Percentiles rank a stretch among this genome's conserved stretches.
Conservation (phyloP, 2,113 vertebrate genomes). For the Propithecus coquereli region DNA sequence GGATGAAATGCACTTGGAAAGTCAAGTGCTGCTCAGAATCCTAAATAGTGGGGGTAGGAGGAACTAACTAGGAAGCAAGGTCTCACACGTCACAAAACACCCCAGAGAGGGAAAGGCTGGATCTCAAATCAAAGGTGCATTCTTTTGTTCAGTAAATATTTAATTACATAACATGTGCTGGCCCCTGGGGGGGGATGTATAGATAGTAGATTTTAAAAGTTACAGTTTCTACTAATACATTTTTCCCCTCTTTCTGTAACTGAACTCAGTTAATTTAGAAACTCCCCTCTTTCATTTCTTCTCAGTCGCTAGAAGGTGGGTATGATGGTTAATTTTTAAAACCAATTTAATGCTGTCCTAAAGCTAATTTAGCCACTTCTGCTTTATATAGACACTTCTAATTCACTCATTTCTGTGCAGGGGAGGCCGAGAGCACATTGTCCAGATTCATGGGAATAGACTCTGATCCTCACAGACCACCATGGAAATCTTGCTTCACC, state of each 20-base stretch:
- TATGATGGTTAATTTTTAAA: background rate
- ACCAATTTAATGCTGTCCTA: background rate
- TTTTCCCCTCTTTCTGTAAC: background rate
- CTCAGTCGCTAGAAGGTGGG: background rate
- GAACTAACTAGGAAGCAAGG: background rate
- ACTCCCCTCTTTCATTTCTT: background rate
- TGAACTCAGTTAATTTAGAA: background rate
- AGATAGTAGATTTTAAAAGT: background rate
- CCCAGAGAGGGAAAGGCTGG: background rate
- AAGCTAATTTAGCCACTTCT: background rate
- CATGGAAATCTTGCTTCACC: background rate
- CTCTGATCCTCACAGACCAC: background rate
- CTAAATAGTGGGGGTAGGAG: background rate
- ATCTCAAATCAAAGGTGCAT: background rate
- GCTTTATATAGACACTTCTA: background rate
- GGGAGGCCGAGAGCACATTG: no score
- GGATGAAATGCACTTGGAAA: background rate
- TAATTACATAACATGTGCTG: background rate
- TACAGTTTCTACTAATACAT: no score
- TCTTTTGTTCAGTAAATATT: background rate
- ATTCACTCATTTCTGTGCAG: background rate
- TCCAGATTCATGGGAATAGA: background rate
- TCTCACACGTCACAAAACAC: background rate
- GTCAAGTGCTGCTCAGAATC: background rate
- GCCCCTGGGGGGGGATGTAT: background rate